Evolutionary conservation across 2,113 vertebrate genomes (phyloP).

Genomic region (Nibea albiflora): DNA sequence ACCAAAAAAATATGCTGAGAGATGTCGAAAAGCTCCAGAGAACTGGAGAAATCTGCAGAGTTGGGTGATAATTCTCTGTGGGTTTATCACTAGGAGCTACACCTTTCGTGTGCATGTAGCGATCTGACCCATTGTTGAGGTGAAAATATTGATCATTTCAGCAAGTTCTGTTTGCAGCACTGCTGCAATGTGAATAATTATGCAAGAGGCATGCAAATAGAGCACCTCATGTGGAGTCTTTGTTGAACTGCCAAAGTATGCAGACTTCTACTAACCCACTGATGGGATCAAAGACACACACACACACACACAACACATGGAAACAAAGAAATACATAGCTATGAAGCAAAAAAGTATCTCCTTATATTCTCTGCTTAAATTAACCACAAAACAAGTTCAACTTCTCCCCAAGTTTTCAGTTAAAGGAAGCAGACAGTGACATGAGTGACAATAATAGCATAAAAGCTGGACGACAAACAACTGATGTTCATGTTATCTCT

Average conservation of each 20-base stretch:
- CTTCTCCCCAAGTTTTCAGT: constrained; percentile 48
- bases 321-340: constrained; percentile 39
- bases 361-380: constrained; percentile 13
- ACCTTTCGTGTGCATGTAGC: background rate
- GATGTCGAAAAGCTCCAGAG: background rate
- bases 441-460: constrained; percentile 30
- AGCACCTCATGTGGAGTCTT: constrained; percentile 28
- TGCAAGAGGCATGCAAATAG: constrained; percentile 8
- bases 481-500: constrained; percentile 39
- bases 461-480: constrained; percentile 34
- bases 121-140: background rate
- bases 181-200: background rate
- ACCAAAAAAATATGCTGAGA: background rate
- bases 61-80: background rate
- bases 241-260: constrained; percentile 43
- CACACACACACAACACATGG: constrained; percentile 22
- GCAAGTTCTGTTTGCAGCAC: background rate
- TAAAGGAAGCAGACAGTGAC: constrained; percentile 10
- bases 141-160: background rate
- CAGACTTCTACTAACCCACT: constrained; percentile 35
- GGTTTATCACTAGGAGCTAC: background rate
- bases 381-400: constrained; percentile 28
- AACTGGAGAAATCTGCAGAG: background rate
- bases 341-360: background rate
- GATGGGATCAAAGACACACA: constrained; percentile 47